phyloP scores from a whole-genome alignment of 2,888 invertebrate species.

The Cepaea hortensis region DNA sequence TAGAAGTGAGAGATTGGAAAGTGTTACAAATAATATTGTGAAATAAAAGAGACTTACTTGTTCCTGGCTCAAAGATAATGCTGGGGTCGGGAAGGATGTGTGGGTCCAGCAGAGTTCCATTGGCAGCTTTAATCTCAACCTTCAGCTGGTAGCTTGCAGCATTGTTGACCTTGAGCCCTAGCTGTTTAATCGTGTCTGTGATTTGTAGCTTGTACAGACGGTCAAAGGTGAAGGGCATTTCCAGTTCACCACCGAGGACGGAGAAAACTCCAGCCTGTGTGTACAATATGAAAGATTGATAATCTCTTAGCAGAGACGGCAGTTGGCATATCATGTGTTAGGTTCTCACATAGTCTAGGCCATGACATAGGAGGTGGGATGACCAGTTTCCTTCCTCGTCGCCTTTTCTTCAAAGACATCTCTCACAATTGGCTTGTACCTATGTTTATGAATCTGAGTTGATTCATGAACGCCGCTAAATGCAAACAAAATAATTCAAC shows the following conservation, averaged over 20 bases:
- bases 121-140: slow-evolving; percentile 44
- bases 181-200: slow-evolving; percentile 28
- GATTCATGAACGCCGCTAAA: too few species aligned
- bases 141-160: slow-evolving; percentile 48
- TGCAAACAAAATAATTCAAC: too few species aligned
- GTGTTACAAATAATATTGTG: too few species aligned
- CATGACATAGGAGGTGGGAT: too few species aligned
- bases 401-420: too few species aligned
- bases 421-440: too few species aligned
- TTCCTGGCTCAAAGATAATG: slow-evolving; percentile 47
- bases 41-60: slow-evolving; percentile 10
- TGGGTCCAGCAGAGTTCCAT: slow-evolving; percentile 45
- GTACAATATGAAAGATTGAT: neutral
- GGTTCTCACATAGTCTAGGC: too few species aligned
- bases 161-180: slow-evolving; percentile 44
- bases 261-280: slow-evolving; percentile 47
- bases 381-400: too few species aligned
- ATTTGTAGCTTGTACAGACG: slow-evolving; percentile 49
- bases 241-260: slow-evolving; percentile 47
- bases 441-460: too few species aligned
- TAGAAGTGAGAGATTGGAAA: too few species aligned
- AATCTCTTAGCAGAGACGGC: neutral
- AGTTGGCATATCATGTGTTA: too few species aligned
- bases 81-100: slow-evolving; percentile 32
- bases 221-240: slow-evolving; percentile 51